Conservation (phyloP, 1,140 invertebrate genomes). For the Protaetia brevitarsis region DNA sequence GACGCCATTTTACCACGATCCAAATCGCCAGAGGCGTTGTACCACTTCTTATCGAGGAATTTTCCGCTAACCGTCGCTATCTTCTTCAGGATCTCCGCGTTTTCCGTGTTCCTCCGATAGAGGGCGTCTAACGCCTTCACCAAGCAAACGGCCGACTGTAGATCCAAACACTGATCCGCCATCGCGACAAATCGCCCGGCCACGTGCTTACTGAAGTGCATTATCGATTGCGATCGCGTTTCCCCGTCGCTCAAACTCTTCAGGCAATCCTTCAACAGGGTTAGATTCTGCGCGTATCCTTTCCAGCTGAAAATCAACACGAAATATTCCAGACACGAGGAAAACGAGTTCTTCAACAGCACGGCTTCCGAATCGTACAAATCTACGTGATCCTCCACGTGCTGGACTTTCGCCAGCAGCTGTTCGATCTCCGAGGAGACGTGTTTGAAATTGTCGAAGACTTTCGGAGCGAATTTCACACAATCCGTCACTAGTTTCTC, state of each 20-base stretch:
- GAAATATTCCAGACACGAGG: conserved; percentile 58
- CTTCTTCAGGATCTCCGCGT: conserved; percentile 44
- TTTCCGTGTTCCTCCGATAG: conserved; percentile 42
- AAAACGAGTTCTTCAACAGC: conserved; percentile 56
- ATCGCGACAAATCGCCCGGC: conserved; percentile 42
- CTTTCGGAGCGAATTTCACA: conserved; percentile 53
- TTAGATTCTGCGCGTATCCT: conserved; percentile 60
- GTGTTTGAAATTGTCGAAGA: conserved; percentile 51
- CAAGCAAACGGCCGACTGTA: conserved; percentile 51
- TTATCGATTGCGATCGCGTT: conserved; percentile 39
- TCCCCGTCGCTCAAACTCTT: conserved; percentile 44
- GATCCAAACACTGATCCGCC: conserved; percentile 50
- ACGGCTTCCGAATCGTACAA: conserved; percentile 53
- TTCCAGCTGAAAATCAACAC: conserved; percentile 70
- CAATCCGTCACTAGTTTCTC: conserved; percentile 51
- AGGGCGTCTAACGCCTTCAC: conserved; percentile 51
- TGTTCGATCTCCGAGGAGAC: conserved; percentile 50
- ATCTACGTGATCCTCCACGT: conserved; percentile 57
- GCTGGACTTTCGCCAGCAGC: conserved; percentile 55
- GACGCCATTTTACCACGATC: conserved; percentile 54
- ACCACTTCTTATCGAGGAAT: conserved; percentile 56
- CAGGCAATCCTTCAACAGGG: conserved; percentile 56
- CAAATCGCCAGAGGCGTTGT: conserved; percentile 50
- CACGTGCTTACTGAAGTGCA: conserved; percentile 41
- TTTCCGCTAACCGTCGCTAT: conserved; percentile 50